Evolutionary conservation across 2,113 vertebrate species (phyloP).

Genomic region (Acrocephalus kingi): DNA sequence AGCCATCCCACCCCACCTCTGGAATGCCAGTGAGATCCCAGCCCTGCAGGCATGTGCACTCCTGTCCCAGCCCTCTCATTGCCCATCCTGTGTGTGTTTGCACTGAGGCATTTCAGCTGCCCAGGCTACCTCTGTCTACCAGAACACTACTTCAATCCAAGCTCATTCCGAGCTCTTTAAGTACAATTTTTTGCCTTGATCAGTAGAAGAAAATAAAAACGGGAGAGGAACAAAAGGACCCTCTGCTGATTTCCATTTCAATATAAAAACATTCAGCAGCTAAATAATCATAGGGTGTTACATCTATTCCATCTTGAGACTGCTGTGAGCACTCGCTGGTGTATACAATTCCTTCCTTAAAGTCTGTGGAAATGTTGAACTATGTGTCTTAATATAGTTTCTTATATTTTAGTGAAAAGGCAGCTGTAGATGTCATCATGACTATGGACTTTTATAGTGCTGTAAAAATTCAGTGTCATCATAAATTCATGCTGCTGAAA

Average conservation of each 20-base stretch:
- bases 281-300: not conserved
- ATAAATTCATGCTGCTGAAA: constrained; percentile 78
- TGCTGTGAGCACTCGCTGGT: not conserved
- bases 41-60: not conserved
- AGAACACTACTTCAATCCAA: not conserved
- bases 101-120: not conserved
- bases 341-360: constrained; percentile 1
- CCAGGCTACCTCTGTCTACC: not conserved
- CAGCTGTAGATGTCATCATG: constrained; percentile 69
- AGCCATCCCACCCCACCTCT: not conserved
- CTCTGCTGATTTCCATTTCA: not conserved
- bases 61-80: not conserved
- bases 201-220: not conserved
- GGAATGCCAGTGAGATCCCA: not conserved
- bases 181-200: not conserved
- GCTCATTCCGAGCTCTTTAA: not conserved
- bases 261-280: not conserved
- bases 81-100: not conserved
- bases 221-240: not conserved
- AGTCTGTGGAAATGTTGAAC: constrained; percentile 25
- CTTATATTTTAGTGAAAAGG: constrained; percentile 69
- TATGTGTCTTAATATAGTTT: constrained; percentile 59
- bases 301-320: not conserved
- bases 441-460: constrained; percentile 74
- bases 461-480: constrained; percentile 79